Evolutionary conservation across 1,140 invertebrate genomes (phyloP), one percentile per base, ranked within the genome.

Genomic region (Orchesella cincta): DNA sequence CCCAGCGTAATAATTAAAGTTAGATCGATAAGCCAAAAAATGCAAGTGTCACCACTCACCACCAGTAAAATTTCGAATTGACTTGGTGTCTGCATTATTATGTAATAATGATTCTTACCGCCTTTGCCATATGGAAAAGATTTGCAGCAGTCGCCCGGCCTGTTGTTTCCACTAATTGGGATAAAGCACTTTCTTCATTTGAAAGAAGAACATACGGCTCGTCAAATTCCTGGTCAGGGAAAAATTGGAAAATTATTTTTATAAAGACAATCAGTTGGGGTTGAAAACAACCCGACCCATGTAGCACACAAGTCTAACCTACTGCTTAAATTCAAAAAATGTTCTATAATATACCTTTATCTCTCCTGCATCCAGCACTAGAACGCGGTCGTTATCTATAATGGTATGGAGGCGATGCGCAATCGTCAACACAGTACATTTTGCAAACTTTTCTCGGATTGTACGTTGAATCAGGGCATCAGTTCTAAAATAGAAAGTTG

Each of bases 391-490:
- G 28, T 39, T 20, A 54, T 74, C 73, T 23, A 74, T 74, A 31
- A 74, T 46, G 3, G 73, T 74, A 34, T 74, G 73, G 3, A 74
- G 73, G 14, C 73, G 87, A 86, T 95, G 94, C 2, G 93, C 93
- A 35, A 95, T 93, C 0, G 93, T 95, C 16, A 95, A 83, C 0
- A 95, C 92, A 0, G 93, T 95, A 82, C 92, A 94, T 1, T 89
- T 84, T 0, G 85, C 86, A 81, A 94, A 94, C 79, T 92, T 92
- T 0, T 86, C 85, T 36, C 91, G 86, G 39, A 94, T 93, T 0
- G 92, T 92, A 76, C 88, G 88, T 82, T 94, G 92, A 73, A 93
- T 93, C 2, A 92, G 83, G 39, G 88, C 88, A 84, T 93, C 92
- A n/a, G 91, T 83, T 83, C 84, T 81, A 84, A 75, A 85, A 75